Evolutionary conservation across 1,140 invertebrate genomes (phyloP).

Genomic region (Drosophila setifemur): DNA sequence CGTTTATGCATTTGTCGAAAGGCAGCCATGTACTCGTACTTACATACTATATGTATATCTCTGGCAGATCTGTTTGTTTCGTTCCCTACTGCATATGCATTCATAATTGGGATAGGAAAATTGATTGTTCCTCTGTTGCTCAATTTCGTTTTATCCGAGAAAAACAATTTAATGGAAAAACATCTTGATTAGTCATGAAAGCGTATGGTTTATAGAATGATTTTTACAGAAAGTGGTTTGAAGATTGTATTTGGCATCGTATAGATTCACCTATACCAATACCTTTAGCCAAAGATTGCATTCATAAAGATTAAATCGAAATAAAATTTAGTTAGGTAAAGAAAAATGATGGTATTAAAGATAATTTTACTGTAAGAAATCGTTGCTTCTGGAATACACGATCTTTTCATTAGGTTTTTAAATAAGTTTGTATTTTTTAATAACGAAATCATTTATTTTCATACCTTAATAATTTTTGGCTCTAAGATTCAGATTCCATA

Average conservation of each 20-base stretch:
- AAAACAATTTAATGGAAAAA: constrained; percentile 5
- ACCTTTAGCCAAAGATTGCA: no score
- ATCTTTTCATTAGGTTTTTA: no score
- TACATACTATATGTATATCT: constrained; percentile 48
- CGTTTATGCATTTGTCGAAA: constrained; percentile 76
- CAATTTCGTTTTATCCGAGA: background rate
- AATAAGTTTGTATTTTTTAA: no score
- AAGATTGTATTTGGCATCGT: no score
- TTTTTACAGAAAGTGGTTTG: background rate
- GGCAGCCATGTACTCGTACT: constrained; percentile 56
- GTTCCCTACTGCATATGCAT: constrained; percentile 24
- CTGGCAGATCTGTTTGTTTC: constrained; percentile 31
- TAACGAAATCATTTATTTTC: no score
- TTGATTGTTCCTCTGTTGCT: constrained; percentile 27
- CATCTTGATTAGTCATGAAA: background rate
- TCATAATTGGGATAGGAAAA: constrained; percentile 52
- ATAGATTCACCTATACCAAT: no score
- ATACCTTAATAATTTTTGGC: no score
- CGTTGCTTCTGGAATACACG: no score
- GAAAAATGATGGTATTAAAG: no score
- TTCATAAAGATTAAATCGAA: background rate
- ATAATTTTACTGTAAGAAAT: no score
- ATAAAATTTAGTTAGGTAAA: background rate
- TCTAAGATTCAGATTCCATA: no score
- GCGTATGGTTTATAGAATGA: background rate